Evolutionary conservation across 2,888 invertebrate species (phyloP).

Genomic region (Heliconius erato): DNA sequence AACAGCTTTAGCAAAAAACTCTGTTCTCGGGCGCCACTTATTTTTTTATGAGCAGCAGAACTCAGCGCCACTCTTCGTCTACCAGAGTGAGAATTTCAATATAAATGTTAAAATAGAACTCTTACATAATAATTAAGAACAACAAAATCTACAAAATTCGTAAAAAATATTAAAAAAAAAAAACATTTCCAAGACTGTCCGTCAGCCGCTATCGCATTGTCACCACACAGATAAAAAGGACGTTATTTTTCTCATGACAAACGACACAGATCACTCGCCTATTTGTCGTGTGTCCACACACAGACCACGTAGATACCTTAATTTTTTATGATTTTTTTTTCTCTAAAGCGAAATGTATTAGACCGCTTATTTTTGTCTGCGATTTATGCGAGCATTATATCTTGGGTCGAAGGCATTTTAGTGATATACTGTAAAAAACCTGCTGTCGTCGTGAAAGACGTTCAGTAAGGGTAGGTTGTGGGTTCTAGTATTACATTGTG

Average conservation of each 20-base stretch:
- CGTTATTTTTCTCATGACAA: slow-evolving; percentile 67
- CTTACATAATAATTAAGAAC: background rate
- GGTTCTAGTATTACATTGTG: background rate
- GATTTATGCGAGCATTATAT: slow-evolving; percentile 59
- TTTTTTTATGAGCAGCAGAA: background rate
- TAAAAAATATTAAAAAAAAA: background rate
- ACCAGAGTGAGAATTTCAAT: background rate
- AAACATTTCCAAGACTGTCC: background rate
- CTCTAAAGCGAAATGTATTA: slow-evolving; percentile 72
- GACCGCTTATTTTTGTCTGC: slow-evolving; percentile 59
- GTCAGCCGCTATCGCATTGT: slow-evolving; percentile 4
- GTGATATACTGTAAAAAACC: background rate
- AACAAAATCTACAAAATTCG: background rate
- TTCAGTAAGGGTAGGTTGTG: background rate
- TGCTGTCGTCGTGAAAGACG: background rate
- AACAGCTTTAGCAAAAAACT: no score
- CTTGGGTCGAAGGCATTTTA: slow-evolving; percentile 28
- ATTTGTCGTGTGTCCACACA: slow-evolving; percentile 62
- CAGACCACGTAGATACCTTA: slow-evolving; percentile 66
- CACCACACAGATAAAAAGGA: slow-evolving; percentile 39
- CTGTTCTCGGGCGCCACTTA: background rate
- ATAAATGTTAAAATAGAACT: background rate
- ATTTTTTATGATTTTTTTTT: slow-evolving; percentile 72
- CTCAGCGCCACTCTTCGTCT: background rate
- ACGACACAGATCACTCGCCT: slow-evolving; percentile 65